These are phyloP conservation scores for Hemiscyllium ocellatum DNA, from an alignment of 2,113 vertebrate species.

Conservation along the genomic window DNA sequence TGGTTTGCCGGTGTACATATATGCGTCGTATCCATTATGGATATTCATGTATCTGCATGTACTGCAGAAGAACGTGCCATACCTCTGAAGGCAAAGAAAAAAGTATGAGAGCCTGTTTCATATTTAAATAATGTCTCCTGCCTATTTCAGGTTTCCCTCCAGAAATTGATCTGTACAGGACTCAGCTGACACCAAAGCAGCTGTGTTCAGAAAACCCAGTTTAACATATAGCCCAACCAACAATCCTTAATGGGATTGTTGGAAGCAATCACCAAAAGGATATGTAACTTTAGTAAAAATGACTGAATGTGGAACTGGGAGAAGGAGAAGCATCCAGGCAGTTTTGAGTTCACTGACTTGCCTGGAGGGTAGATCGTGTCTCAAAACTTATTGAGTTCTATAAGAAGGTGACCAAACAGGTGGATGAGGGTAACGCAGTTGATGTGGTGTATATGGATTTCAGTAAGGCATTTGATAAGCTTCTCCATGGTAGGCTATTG, in stretches of 20 bases:
- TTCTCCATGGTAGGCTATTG: no score
- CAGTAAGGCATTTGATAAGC: no score
- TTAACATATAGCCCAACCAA: not conserved
- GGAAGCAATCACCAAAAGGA: not conserved
- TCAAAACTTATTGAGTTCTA: no score
- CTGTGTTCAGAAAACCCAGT: not conserved
- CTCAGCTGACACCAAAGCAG: not conserved
- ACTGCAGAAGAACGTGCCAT: not conserved
- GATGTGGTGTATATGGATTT: no score
- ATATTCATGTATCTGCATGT: not conserved
- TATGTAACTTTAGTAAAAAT: not conserved
- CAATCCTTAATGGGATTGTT: not conserved
- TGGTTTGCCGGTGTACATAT: not conserved
- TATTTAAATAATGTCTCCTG: not conserved
- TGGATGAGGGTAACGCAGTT: no score
- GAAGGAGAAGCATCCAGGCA: no score
- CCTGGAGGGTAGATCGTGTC: no score
- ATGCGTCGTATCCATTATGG: not conserved
- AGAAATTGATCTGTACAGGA: not conserved
- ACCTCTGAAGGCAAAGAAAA: not conserved
- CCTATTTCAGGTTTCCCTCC: not conserved
- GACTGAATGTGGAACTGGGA: not conserved
- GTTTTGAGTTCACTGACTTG: no score
- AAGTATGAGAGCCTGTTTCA: not conserved
- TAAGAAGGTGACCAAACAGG: no score